Base-by-base conservation (phyloP, 1,140 invertebrate genomes). In the Halictus rubicundus region DNA sequence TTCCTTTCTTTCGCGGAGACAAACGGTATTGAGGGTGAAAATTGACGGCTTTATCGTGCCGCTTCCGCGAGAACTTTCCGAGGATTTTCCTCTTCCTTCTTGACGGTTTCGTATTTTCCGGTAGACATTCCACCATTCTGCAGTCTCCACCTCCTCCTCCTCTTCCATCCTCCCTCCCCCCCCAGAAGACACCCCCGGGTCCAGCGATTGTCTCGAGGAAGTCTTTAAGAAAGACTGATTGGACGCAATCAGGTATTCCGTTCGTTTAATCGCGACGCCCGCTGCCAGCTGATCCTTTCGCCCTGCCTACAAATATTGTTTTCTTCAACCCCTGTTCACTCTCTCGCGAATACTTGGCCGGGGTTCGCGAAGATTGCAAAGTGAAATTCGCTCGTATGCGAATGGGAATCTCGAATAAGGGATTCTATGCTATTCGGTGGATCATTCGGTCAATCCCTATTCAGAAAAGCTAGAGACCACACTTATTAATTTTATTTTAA, bases 21-120 rank as follows among this genome's bases (percentile, higher is more conserved):
- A 92, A 91, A 92, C 89, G 89, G 87, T 87, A 90, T 90, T 83
- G 87, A 89, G 86, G 88, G 89, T 86, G 88, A 89, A 90, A 91
- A 92, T 92, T 89, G 90, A 91, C 90, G 90, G 89, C 85, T 91
- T 91, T 91, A 92, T 92, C 89, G 89, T 83, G 82, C 85, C 84
- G 84, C 75, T 86, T 86, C 78, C 78, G 73, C 75, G 66, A 85
- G 80, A 86, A 83, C 84, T 87, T 86, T 83, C 75, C 77, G 12
- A 83, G 81, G 75, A 87, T 61, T 80, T 85, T 79, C 84, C 79
- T 75, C 69, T 77, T 81, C 73, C 65, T 78, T 80, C 74, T 75
- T 79, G 52, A 79, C 68, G 78, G 82, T 83, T 81, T 85, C 83
- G 80, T 85, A 85, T 85, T 76, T 78, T 76, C 66, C 81, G 68